These are phyloP conservation scores for Sarcoramphus papa DNA, from an alignment of 2,797 vertebrate species.

Conservation along the genomic window DNA sequence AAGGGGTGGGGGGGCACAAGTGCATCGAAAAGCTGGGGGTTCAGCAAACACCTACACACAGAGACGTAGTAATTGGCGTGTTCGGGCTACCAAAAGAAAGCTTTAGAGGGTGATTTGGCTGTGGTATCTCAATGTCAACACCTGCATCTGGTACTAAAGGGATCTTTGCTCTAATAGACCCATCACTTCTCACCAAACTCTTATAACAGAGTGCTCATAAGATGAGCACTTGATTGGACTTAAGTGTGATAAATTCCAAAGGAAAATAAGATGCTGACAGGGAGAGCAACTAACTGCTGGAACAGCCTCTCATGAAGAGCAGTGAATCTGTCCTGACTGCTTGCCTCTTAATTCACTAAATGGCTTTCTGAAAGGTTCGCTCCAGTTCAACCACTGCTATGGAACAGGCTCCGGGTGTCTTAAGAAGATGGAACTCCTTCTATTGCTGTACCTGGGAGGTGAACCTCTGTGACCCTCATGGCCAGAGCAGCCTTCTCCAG, in stretches of 20 bases:
- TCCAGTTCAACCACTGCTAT: not conserved
- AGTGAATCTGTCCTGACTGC: not conserved
- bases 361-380: not conserved
- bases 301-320: not conserved
- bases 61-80: not conserved
- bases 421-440: not conserved
- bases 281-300: not conserved
- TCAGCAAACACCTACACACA: not conserved
- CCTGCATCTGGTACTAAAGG: not conserved
- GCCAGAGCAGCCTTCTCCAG: not conserved
- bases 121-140: not conserved
- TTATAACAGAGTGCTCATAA: not conserved
- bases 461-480: not conserved
- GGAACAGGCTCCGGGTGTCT: not conserved
- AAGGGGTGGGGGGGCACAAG: too few relatives aligned
- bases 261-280: not conserved
- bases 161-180: not conserved
- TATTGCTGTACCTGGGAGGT: rapidly evolving
- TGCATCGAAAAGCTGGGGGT: not conserved
- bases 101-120: not conserved
- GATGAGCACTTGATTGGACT: not conserved
- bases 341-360: not conserved
- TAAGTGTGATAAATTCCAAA: not conserved
- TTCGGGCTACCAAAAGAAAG: not conserved
- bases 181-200: not conserved